These are phyloP conservation scores for Dendrocincla tyrannina DNA, from an alignment of 2,797 vertebrate genomes.

Conservation along the genomic window DNA sequence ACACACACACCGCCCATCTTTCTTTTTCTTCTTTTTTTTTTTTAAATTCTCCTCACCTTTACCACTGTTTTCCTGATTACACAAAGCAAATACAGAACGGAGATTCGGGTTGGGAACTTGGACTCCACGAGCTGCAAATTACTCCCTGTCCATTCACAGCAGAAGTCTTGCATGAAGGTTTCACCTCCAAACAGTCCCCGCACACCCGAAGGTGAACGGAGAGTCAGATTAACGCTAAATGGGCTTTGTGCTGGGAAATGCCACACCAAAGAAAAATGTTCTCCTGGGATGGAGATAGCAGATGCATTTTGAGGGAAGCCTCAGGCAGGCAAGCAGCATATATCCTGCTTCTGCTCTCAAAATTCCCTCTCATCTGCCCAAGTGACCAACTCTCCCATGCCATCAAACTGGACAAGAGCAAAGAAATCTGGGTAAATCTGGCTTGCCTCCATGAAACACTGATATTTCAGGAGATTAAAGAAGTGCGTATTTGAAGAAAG, in stretches of 20 bases:
- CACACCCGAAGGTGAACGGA: accelerated
- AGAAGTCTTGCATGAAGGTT: not conserved
- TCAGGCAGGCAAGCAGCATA: not conserved
- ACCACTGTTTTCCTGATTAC: not conserved
- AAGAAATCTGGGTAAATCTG: not conserved
- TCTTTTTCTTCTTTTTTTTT: not conserved
- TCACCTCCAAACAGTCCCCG: not conserved
- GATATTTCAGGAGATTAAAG: not conserved
- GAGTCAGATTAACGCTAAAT: not conserved
- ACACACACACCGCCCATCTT: too few relatives aligned
- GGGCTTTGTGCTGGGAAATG: not conserved
- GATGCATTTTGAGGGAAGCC: not conserved
- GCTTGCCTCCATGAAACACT: not conserved
- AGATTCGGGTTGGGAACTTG: not conserved
- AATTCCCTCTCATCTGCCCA: not conserved
- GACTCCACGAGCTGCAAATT: not conserved
- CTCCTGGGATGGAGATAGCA: not conserved
- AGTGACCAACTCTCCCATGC: accelerated
- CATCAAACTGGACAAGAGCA: not conserved
- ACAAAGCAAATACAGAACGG: not conserved
- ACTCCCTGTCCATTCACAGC: not conserved
- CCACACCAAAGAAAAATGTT: not conserved
- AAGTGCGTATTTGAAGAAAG: not conserved
- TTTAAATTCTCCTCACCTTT: not conserved
- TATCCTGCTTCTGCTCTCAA: not conserved